Conservation (phyloP, 2,797 vertebrate species). For the Sandelia bainsii region DNA sequence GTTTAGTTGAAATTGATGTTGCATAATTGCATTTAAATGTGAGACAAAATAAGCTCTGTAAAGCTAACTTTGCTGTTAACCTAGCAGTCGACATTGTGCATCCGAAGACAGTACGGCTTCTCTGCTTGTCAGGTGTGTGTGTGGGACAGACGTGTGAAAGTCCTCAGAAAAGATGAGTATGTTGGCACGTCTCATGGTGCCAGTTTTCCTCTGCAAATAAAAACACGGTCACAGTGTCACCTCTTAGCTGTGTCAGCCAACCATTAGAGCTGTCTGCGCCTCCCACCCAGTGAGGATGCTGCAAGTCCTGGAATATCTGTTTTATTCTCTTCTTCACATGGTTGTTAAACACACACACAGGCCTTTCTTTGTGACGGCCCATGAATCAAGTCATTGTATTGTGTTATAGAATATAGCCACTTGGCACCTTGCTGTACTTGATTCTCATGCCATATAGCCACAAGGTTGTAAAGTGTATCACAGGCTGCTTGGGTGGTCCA, state of each 20-base stretch:
- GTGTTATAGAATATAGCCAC: slow-evolving; percentile 58
- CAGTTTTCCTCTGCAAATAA: slow-evolving; percentile 53
- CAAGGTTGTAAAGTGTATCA: slow-evolving; percentile 62
- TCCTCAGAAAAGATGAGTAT: slow-evolving; percentile 27
- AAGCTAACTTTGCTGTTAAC: slow-evolving; percentile 9
- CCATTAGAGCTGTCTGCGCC: slow-evolving; percentile 42
- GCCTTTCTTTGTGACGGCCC: slow-evolving; percentile 55
- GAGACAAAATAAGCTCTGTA: background rate
- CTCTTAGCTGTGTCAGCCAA: slow-evolving; percentile 43
- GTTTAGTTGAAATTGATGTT: slow-evolving; percentile 6
- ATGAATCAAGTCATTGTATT: slow-evolving; percentile 70
- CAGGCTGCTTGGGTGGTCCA: slow-evolving; percentile 76
- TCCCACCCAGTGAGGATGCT: slow-evolving; percentile 49
- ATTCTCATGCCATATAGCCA: slow-evolving; percentile 63
- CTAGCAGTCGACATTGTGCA: background rate
- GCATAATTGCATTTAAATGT: slow-evolving; percentile 4
- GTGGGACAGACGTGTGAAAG: slow-evolving; percentile 59
- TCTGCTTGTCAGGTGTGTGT: slow-evolving; percentile 39
- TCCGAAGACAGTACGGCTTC: slow-evolving; percentile 7
- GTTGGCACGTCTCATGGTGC: slow-evolving; percentile 42
- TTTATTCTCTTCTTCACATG: slow-evolving; percentile 54
- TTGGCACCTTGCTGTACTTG: slow-evolving; percentile 60
- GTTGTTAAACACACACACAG: slow-evolving; percentile 49
- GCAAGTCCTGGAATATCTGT: slow-evolving; percentile 52
- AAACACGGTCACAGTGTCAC: slow-evolving; percentile 52